Evolutionary conservation across 1,140 invertebrate genomes (phyloP).

Genomic region (Cardiocondyla obscurior): DNA sequence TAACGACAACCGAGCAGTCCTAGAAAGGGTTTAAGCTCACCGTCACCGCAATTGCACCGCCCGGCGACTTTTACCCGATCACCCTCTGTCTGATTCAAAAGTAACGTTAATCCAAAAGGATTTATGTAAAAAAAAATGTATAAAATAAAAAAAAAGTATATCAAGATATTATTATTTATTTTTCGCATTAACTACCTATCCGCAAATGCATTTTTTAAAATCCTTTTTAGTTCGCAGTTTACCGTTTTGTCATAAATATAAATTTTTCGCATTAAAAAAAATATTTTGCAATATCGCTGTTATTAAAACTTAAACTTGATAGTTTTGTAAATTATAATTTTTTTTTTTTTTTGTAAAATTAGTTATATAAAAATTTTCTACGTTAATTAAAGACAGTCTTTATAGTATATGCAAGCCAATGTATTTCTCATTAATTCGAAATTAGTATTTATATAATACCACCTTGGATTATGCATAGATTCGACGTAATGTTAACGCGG

Average conservation of each 20-base stretch:
- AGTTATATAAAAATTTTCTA: not conserved
- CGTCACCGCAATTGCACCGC: not conserved
- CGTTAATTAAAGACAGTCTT: too few relatives aligned
- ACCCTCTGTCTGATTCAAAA: not conserved
- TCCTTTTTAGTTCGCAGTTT: not conserved
- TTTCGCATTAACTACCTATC: not conserved
- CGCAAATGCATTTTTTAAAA: not conserved
- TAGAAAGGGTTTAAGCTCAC: slow-evolving; percentile 67
- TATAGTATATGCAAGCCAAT: not conserved
- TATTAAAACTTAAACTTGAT: not conserved
- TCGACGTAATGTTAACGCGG: slow-evolving; percentile 24
- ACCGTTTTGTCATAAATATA: not conserved
- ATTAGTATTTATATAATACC: not conserved
- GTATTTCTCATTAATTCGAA: not conserved
- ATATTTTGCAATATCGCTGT: not conserved
- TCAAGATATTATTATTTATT: not conserved
- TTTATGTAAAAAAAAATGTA: slow-evolving; percentile 14
- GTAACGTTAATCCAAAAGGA: slow-evolving; percentile 9
- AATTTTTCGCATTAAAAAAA: not conserved
- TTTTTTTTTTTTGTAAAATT: not conserved
- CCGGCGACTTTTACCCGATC: not conserved
- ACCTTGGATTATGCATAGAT: not conserved
- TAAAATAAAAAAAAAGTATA: too few relatives aligned
- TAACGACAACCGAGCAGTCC: slow-evolving; percentile 70
- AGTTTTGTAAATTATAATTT: not conserved